Evolutionary conservation across 2,797 vertebrate species (phyloP).

Genomic region (Anguilla pacifica): DNA sequence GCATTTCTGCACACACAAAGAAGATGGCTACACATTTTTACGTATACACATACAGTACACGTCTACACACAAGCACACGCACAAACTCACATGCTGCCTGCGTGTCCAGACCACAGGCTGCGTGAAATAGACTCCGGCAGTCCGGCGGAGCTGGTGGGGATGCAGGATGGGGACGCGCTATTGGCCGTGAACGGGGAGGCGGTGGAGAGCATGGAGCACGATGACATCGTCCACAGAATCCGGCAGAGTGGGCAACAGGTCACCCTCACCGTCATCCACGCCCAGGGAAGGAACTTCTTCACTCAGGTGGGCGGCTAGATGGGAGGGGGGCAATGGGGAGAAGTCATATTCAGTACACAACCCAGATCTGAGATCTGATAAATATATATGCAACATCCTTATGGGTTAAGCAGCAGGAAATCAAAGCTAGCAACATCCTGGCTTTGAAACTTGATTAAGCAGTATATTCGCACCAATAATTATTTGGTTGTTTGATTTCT

Average conservation of each 20-base stretch:
- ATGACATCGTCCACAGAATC: constrained; percentile 81
- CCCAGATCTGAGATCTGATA: not conserved
- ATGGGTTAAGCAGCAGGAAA: not conserved
- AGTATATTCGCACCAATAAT: not conserved
- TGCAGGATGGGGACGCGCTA: constrained; percentile 87
- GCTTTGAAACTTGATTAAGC: not conserved
- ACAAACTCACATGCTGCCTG: not conserved
- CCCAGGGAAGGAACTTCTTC: constrained; percentile 77
- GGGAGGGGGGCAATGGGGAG: not conserved
- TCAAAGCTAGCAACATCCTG: not conserved
- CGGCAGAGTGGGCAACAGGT: constrained; percentile 69
- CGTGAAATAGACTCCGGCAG: constrained; percentile 85
- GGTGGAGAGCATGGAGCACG: constrained; percentile 79
- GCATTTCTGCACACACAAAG: not conserved
- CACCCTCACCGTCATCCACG: constrained; percentile 76
- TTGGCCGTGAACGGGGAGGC: constrained; percentile 86
- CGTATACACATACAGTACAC: not conserved
- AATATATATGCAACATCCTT: not conserved
- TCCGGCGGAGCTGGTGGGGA: constrained; percentile 82
- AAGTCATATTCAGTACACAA: no score
- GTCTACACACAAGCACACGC: not conserved
- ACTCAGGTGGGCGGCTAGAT: constrained; percentile 66
- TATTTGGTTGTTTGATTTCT: not conserved
- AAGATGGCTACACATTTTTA: not conserved
- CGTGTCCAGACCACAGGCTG: constrained; percentile 79